Evolutionary conservation across 2,113 vertebrate genomes (phyloP).

Genomic region (Herpailurus yagouaroundi): DNA sequence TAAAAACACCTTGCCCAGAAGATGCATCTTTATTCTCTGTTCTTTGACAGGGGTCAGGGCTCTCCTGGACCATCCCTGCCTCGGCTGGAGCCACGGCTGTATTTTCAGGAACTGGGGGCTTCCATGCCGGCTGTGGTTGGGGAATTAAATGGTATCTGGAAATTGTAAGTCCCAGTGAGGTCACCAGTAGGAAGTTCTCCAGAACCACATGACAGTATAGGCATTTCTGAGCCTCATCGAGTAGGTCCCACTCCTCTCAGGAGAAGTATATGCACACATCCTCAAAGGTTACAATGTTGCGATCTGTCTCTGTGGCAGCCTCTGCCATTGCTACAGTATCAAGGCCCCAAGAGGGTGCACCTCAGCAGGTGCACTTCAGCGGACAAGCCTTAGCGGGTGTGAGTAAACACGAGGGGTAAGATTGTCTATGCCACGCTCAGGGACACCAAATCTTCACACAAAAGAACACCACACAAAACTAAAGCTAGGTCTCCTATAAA

Average conservation of each 20-base stretch:
- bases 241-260: background rate
- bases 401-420: rapidly evolving
- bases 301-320: rapidly evolving
- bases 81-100: background rate
- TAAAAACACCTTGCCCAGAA: background rate
- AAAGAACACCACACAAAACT: background rate
- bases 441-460: background rate
- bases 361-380: rapidly evolving
- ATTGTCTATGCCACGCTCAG: background rate
- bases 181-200: background rate
- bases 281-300: background rate
- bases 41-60: background rate
- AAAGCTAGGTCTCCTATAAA: background rate
- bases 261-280: background rate
- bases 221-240: background rate
- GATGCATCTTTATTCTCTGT: background rate
- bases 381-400: background rate
- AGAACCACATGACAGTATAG: background rate
- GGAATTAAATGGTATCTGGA: background rate
- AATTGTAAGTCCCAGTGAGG: background rate
- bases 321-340: background rate
- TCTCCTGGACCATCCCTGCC: too few species aligned
- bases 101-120: rapidly evolving
- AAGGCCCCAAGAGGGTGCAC: background rate
- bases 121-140: rapidly evolving